Evolutionary conservation across 2,113 vertebrate genomes (phyloP).

Genomic region (Caracal caracal): DNA sequence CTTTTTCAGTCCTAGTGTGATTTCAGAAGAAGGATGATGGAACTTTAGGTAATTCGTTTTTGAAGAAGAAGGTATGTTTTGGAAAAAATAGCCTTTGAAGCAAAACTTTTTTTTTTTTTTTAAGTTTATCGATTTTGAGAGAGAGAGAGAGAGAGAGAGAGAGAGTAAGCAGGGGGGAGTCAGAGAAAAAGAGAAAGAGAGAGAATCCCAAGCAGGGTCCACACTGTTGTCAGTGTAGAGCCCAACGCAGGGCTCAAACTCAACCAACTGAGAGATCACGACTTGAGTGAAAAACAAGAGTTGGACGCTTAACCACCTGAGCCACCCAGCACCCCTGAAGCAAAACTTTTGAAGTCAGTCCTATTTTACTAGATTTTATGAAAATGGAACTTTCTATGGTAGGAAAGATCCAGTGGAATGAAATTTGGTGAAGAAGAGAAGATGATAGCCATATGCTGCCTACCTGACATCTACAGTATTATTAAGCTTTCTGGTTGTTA

Average conservation of each 20-base stretch:
- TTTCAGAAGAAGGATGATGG: background rate
- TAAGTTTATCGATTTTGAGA: too few species aligned
- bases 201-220: too few species aligned
- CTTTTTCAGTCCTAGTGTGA: background rate
- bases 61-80: background rate
- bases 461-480: conserved; percentile 11
- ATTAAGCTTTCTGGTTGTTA: conserved; percentile 43
- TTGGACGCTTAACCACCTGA: too few species aligned
- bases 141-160: too few species aligned
- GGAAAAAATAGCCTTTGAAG: background rate
- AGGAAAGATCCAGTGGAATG: background rate
- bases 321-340: background rate
- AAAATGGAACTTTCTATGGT: background rate
- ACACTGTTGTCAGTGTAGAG: too few species aligned
- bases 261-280: too few species aligned
- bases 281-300: too few species aligned
- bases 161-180: too few species aligned
- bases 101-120: background rate
- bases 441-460: conserved; percentile 22
- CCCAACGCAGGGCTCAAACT: too few species aligned
- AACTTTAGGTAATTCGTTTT: background rate
- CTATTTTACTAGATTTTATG: background rate
- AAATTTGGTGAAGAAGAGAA: conserved; percentile 13
- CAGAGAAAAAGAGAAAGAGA: too few species aligned
- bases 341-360: background rate